Evolutionary conservation across 2,888 invertebrate species (phyloP), one percentile per base, ranked within the genome.

Genomic region (Stenurella melanura): DNA sequence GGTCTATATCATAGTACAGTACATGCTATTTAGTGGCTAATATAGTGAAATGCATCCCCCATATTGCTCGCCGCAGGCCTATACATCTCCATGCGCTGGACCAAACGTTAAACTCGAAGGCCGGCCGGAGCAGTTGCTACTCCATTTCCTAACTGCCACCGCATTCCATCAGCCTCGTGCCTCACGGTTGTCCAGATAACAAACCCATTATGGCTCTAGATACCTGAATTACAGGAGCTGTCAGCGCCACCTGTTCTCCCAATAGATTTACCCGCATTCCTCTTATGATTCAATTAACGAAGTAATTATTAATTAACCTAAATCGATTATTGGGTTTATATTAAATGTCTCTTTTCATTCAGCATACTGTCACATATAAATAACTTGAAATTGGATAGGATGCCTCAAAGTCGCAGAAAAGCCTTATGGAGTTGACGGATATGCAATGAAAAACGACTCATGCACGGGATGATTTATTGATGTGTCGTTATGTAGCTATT

Each of bases 121-220:
- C 30, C 17, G 61, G 17, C 34, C 34, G 34, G 61, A 34, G 30
- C 19, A 64, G 64, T 42, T 38, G 42, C 42, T 63, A 63, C 64
- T 64, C 54, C 67, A 54, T 58, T 56, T 69, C 69, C 57, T 17
- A 9, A 18, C 58, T n/a, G 69, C 57, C 57, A 9, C 57, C 57
- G 34, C 34, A 34, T 69, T 69, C 69, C 69, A 38, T 58, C 57
- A 56, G 38, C 34, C 57, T 30, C 56, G 57, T 57, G 69, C 69
- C 69, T 58, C 69, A 26, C 69, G 69, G 77, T 77, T 78, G 75
- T 79, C 70, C 83, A 82, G 84, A 86, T 86, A 87, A 86, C 85
- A 84, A 86, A 84, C 84, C 84, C 82, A 86, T 85, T 85, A 84
- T 84, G 83, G 83, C 83, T 85, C 80, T 83, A 83, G 85, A 86